Base-by-base conservation (phyloP, 2,888 invertebrate genomes). In the Strigamia transsilvanica region DNA sequence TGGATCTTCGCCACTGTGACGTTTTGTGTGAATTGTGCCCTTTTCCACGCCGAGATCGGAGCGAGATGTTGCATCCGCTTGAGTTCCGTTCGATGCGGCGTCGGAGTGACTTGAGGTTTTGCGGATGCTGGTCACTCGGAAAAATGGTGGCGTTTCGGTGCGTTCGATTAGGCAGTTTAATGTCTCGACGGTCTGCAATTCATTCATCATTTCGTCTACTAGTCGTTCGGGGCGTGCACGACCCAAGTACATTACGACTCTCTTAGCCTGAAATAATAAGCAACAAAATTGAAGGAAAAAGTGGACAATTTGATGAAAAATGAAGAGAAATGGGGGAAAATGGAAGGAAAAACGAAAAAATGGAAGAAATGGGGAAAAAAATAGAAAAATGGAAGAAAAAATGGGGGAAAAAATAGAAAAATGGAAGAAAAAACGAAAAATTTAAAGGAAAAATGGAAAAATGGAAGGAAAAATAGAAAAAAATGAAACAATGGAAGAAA, bases 61-160 rank as follows among this genome's bases (percentile, higher is more conserved):
- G 0, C 86, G 84, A 10, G 80, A 82, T 10, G 84, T 84, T 34
- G 85, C 86, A 82, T 85, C 84, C 80, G 87, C 85, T 85, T 84
- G 77, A 82, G 84, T 82, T 38, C 82, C 18, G 83, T 84, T 42
- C 82, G 82, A 83, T 10, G 83, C 27, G 34, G 84, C 88, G 82
- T 92, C 92, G 10, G 93, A 93, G 87, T 94, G 93, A 81, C 94
- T 95, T 15, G 95, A 95, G 32, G 95, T 94, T 88, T 96, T 96
- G 80, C 96, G 89, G 94, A 96, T 85, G 27, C 85, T 86, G 2
- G 96, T 97, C 86, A 98, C 91, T 56, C 99, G 92, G 89, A 97
- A 99, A 90, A 97, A 99, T 5, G 99, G 99, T 34, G 99, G 98
- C 0, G 98, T 98, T 90, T 99, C 98, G 0, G 97, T 98, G 83